phyloP scores from a whole-genome alignment of 2,113 vertebrate genomes.

The Delphinus delphis region DNA sequence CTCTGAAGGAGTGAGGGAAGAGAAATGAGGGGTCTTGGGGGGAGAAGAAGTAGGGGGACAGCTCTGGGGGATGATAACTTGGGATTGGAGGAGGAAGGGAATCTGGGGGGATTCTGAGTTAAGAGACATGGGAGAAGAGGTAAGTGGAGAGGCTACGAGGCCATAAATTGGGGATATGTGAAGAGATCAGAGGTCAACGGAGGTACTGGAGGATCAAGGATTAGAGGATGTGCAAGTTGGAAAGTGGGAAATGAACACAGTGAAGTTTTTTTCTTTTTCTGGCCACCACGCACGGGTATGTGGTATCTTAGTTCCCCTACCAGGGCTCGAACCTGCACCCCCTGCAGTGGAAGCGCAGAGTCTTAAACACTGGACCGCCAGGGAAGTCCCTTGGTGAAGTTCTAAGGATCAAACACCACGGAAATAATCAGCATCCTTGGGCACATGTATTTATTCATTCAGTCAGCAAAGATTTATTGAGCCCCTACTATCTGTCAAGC shows the following conservation, averaged over 20 bases:
- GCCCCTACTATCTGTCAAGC: neutral
- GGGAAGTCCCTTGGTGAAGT: neutral
- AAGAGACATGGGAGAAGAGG: neutral
- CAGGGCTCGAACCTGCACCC: too few species aligned
- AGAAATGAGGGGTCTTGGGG: neutral
- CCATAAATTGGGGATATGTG: neutral
- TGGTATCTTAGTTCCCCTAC: too few species aligned
- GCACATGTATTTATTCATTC: neutral
- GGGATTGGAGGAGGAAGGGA: neutral
- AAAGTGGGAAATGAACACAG: accelerated
- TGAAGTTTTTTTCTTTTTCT: too few species aligned
- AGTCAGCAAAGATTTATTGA: neutral
- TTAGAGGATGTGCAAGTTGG: accelerated
- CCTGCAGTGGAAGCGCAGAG: too few species aligned
- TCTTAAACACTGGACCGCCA: too few species aligned
- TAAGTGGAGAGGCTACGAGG: neutral
- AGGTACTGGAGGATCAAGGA: too few species aligned
- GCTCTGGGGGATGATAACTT: neutral
- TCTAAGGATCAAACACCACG: neutral
- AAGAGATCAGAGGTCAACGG: neutral
- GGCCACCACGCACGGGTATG: too few species aligned
- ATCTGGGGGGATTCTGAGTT: neutral
- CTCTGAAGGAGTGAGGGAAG: neutral
- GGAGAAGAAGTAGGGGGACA: neutral
- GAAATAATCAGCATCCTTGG: neutral